Percentiles rank a stretch among this genome's conserved stretches.
Conservation (phyloP, 2,113 vertebrate genomes). For the Muntiacus reevesi region DNA sequence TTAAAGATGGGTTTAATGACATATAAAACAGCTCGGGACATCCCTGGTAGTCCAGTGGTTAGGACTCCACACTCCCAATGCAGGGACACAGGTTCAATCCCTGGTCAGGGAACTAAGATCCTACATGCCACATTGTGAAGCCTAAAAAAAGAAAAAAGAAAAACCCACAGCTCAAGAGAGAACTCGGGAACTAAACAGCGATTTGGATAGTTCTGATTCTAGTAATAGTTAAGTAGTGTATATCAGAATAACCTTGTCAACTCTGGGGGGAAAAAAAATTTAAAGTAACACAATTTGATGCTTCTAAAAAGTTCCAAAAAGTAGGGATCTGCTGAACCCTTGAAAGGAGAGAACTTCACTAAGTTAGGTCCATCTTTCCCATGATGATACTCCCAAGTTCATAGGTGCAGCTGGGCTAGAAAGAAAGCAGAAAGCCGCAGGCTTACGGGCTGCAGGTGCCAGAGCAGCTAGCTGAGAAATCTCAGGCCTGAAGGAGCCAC, state of each 20-base stretch:
- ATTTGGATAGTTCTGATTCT: neutral
- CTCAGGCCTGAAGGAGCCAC: neutral
- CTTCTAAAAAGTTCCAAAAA: neutral
- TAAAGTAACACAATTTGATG: neutral
- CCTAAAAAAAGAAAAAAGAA: neutral
- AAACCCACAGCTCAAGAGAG: neutral
- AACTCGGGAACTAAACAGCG: neutral
- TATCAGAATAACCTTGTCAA: neutral
- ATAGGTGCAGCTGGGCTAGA: rapidly evolving
- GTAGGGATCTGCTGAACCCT: no score
- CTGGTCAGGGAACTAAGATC: neutral
- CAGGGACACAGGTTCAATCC: neutral
- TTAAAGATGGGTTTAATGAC: neutral
- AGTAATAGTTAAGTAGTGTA: neutral
- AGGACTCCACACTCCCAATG: neutral
- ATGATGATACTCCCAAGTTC: rapidly evolving
- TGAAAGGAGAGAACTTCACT: neutral
- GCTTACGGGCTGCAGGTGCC: neutral
- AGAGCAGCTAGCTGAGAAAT: neutral
- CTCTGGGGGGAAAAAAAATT: neutral
- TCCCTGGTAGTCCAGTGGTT: neutral
- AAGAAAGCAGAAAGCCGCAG: neutral
- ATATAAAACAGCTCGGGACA: neutral
- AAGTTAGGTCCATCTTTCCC: neutral
- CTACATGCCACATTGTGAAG: neutral